Percentiles rank a stretch among this genome's conserved stretches.
phyloP scores from a whole-genome alignment of 2,113 vertebrate genomes.

The Pogona vitticeps region DNA sequence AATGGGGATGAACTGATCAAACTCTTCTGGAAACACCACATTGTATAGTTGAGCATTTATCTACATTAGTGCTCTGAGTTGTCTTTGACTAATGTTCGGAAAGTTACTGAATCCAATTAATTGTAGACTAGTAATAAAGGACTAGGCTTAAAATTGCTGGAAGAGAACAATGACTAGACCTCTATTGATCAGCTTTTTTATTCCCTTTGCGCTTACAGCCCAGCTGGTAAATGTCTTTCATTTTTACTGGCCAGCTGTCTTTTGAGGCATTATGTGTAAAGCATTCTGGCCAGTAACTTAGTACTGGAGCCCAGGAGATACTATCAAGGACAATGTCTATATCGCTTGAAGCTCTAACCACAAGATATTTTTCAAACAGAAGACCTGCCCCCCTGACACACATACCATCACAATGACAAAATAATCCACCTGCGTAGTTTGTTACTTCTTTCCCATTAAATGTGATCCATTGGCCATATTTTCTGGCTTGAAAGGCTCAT shows the following conservation, averaged over 20 bases:
- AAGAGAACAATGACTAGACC: constrained; percentile 37
- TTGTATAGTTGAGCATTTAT: not conserved
- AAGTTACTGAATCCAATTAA: constrained; percentile 31
- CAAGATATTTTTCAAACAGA: not conserved
- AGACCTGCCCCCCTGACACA: no score
- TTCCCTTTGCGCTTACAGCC: not conserved
- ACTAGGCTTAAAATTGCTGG: constrained; percentile 51
- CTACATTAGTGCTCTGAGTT: not conserved
- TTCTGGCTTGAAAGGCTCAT: no score
- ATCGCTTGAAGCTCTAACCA: not conserved
- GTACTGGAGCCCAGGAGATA: constrained; percentile 22
- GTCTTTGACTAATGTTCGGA: constrained; percentile 21
- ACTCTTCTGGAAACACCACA: not conserved
- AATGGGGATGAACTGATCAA: no score
- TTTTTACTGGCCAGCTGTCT: constrained; percentile 49
- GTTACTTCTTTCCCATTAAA: no score
- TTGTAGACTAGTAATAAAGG: constrained; percentile 29
- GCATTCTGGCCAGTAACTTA: constrained; percentile 24
- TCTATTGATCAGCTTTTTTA: constrained; percentile 37
- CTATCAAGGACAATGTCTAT: constrained; percentile 33
- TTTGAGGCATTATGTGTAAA: not conserved
- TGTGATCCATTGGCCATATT: no score
- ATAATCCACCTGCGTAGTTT: no score
- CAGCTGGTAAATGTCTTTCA: constrained; percentile 29
- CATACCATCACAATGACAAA: no score